A percentile compares a stretch with the other conserved stretches of the same genome.
These are phyloP conservation scores for Macquaria ambigua DNA, from an alignment of 2,113 vertebrate species.

Conservation along the genomic window DNA sequence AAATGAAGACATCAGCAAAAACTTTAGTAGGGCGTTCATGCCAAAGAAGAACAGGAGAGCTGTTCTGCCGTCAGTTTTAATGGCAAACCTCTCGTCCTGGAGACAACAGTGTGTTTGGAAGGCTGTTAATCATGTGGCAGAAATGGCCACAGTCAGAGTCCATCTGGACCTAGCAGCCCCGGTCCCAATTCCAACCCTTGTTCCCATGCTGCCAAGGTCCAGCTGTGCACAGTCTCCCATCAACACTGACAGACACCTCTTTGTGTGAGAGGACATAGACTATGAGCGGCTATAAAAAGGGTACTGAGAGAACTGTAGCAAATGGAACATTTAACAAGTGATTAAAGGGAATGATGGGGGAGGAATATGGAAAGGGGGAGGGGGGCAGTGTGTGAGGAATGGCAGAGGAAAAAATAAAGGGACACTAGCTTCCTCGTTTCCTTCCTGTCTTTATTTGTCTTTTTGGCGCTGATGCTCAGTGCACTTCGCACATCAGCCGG, in stretches of 20 bases:
- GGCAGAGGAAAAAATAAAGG: not conserved
- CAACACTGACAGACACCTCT: constrained; percentile 69
- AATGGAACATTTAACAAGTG: constrained; percentile 57
- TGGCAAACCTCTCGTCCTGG: not conserved
- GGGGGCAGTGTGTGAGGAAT: not conserved
- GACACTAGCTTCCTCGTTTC: constrained; percentile 17
- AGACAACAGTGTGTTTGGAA: constrained; percentile 30
- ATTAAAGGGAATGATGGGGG: constrained; percentile 21
- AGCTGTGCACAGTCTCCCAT: constrained; percentile 72
- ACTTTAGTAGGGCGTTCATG: not conserved
- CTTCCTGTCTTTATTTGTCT: constrained; percentile 25
- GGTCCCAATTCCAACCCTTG: constrained; percentile 40
- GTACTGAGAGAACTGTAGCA: constrained; percentile 23
- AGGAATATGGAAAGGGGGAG: not conserved
- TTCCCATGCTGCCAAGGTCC: constrained; percentile 57
- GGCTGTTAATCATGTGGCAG: constrained; percentile 38
- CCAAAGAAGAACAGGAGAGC: constrained; percentile 17
- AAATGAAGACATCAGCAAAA: constrained; percentile 30
- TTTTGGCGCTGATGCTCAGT: not conserved
- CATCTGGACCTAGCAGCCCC: constrained; percentile 50
- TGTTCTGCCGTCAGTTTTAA: constrained; percentile 8
- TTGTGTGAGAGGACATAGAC: constrained; percentile 65
- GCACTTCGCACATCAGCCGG: constrained; percentile 40
- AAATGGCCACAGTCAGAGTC: constrained; percentile 49
- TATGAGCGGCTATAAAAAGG: constrained; percentile 40